Base-by-base conservation (phyloP, 2,888 invertebrate species). In the Microctonus brassicae region DNA sequence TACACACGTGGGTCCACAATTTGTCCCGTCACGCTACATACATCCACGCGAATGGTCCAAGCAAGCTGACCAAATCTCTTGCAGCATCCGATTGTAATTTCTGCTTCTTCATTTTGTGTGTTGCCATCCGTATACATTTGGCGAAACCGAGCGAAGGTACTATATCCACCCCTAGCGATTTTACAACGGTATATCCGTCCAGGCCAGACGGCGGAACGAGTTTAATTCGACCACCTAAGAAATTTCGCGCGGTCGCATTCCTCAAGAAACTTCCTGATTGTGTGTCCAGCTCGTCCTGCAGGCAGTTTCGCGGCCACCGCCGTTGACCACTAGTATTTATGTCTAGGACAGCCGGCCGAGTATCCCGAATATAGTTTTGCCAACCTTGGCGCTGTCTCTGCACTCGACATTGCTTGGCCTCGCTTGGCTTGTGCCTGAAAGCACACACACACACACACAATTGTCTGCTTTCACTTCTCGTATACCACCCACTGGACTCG, bases 231-330 rank as follows among this genome's bases (percentile, higher is more conserved):
- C 82, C 83, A 78, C 80, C 86, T 86, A 87, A 87, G 87, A 87
- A 87, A 86, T 86, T 84, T 82, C 80, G 76, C 77, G 83, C 79
- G 86, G 86, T 87, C 82, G 83, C 87, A 87, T 87, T 86, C 87
- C 87, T 85, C 84, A 85, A 82, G 80, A 83, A 87, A 87, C 85
- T 87, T 87, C 81, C 82, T 87, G 87, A 87, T 87, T 87, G 87
- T 85, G 82, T 86, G 87, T 85, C 86, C 84, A 78, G 83, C 80
- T 75, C 75, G 77, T 79, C 75, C 76, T 62, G 72, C 76, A 76
- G 78, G 78, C 75, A 74, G 75, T 72, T 74, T 73, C 72, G 75
- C 70, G 72, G 70, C 75, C 69, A 72, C 63, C 71, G 33, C 52
- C 65, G 69, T 82, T 82, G 86, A 86, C 87, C 86, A 83, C 86